Evolutionary conservation across 2,113 vertebrate species (phyloP).

Genomic region (Equus quagga): DNA sequence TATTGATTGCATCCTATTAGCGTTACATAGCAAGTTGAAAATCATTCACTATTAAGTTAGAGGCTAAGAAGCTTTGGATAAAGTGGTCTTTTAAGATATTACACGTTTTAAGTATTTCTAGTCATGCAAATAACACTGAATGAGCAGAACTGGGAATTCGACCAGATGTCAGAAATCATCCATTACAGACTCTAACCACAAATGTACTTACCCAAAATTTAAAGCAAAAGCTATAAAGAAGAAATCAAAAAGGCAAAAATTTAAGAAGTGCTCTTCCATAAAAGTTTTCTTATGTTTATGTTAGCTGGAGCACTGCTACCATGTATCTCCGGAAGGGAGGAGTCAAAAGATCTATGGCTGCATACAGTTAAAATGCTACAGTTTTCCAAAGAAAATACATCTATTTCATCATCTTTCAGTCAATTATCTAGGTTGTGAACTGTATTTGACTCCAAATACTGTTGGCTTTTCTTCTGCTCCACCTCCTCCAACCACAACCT

Average conservation of each 20-base stretch:
- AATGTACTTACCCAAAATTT: background rate
- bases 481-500: background rate
- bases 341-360: background rate
- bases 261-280: background rate
- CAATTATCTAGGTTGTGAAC: background rate
- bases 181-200: background rate
- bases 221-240: background rate
- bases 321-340: background rate
- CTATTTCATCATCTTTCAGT: background rate
- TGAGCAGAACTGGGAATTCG: background rate
- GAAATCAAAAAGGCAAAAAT: background rate
- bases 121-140: background rate
- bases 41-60: conserved; percentile 67
- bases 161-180: background rate
- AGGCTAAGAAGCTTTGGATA: conserved; percentile 64
- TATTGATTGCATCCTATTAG: conserved; percentile 73
- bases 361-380: background rate
- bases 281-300: background rate
- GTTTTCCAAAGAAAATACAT: background rate
- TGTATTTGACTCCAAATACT: background rate
- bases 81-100: conserved; percentile 21
- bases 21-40: background rate
- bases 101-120: background rate
- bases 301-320: background rate
- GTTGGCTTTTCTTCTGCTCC: background rate